A percentile compares a stretch with the other conserved stretches of the same genome.
These are phyloP conservation scores for Athene cunicularia DNA, from an alignment of 2,113 vertebrate species.

Conservation along the genomic window DNA sequence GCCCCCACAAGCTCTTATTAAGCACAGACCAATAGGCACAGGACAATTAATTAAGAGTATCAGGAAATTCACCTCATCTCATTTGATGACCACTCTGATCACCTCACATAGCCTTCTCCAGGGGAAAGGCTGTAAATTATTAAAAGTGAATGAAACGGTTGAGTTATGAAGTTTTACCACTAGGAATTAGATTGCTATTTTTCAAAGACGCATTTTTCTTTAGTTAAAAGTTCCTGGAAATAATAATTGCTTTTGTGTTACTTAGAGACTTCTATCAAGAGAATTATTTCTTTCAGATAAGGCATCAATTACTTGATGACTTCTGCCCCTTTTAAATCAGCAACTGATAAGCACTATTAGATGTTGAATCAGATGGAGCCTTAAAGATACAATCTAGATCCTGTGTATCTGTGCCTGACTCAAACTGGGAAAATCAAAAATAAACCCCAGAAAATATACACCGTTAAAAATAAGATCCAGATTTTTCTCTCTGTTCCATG, in stretches of 20 bases:
- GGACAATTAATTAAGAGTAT: neutral
- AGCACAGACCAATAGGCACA: neutral
- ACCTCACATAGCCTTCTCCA: neutral
- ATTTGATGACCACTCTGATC: neutral
- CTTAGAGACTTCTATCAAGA: conserved; percentile 19
- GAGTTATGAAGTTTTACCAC: conserved; percentile 2
- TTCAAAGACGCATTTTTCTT: conserved; percentile 25
- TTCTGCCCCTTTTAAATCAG: conserved; percentile 38
- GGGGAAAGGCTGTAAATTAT: neutral
- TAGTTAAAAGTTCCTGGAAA: conserved; percentile 34
- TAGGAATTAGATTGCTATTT: neutral
- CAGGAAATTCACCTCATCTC: conserved; percentile 10
- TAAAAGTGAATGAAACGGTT: neutral
- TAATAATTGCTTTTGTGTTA: conserved; percentile 1
- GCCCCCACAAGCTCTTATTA: neutral
- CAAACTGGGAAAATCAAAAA: neutral
- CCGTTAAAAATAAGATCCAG: neutral
- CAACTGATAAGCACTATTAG: neutral
- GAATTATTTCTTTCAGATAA: conserved; percentile 27
- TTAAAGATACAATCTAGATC: neutral
- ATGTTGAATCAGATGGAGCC: neutral
- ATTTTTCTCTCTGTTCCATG: neutral
- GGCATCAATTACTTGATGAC: neutral
- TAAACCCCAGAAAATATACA: neutral
- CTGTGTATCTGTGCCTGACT: neutral